Percentiles rank a stretch among this genome's conserved stretches.
Evolutionary conservation across 2,888 invertebrate genomes (phyloP).

Genomic region (Aethes cnicana): DNA sequence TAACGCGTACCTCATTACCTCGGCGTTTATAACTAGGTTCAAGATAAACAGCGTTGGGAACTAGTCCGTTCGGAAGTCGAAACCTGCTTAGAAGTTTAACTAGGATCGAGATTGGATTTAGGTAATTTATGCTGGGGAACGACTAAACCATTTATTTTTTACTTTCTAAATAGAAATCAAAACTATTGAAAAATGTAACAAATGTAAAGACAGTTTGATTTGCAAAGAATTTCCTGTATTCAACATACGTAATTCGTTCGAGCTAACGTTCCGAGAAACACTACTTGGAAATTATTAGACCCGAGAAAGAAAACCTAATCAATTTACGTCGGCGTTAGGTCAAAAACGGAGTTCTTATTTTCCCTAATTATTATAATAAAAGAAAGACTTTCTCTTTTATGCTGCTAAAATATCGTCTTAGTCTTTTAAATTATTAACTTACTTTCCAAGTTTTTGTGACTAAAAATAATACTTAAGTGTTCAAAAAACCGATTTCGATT

Average conservation of each 20-base stretch:
- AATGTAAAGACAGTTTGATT: no score
- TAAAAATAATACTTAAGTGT: not conserved
- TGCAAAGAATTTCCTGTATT: no score
- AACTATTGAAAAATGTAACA: no score
- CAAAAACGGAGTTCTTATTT: not conserved
- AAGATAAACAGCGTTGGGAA: constrained; percentile 41
- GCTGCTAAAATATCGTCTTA: no score
- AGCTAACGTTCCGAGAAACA: not conserved
- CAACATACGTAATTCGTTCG: not conserved
- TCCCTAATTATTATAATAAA: not conserved
- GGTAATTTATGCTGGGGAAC: no score
- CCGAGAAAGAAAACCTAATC: not conserved
- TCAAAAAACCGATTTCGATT: no score
- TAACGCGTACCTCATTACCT: constrained; percentile 25
- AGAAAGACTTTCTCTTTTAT: no score
- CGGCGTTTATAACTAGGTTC: constrained; percentile 36
- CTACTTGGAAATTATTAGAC: not conserved
- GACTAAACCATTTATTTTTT: no score
- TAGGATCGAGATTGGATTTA: no score
- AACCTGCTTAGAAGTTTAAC: constrained; percentile 14
- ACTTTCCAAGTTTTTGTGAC: no score
- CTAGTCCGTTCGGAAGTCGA: constrained; percentile 12
- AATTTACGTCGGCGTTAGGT: not conserved
- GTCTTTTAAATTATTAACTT: no score
- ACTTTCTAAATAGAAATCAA: not conserved